Evolutionary conservation across 1,140 invertebrate genomes (phyloP), one percentile per base, ranked within the genome.

Genomic region (Anthonomus grandis): DNA sequence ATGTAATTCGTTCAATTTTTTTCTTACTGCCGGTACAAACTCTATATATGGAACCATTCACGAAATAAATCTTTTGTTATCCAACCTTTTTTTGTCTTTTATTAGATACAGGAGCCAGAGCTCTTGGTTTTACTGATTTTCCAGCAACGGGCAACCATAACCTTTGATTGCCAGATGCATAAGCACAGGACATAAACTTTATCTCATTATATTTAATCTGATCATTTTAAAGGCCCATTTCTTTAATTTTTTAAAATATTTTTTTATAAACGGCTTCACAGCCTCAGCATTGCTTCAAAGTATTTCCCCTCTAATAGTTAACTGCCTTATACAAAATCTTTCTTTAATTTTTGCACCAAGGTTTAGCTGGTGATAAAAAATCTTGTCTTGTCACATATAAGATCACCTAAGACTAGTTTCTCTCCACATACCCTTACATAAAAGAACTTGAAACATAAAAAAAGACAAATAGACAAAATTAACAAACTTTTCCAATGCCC

Each of bases 81-180:
- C 50, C 49, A 59, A 46, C 24, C 31, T 67, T 64, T 69, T 19
- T 65, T 67, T 69, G 67, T 48, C 48, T 47, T 18, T 65, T 63
- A 58, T 70, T 70, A 38, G 61, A 58, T 51, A 72, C 67, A 57
- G 67, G 70, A 59, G 71, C 60, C 22, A 51, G 39, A 37, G 31
- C 19, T 4, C 48, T 31, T 8, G 70, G 69, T 44, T 69, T 69
- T 62, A 68, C 64, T 13, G 19, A 9, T 68, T 71, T 73, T 5
- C 68, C 69, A 34, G 73, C 64, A 8, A 71, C 58, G 12, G 54
- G 22, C 13, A 71, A 55, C 52, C 64, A 39, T 27, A 74, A 54
- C 63, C 72, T 71, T 45, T 71, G 69, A 9, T 54, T 65, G 39
- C 70, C 70, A 57, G 62, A 55, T 42, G 69, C 65, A 59, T 74